phyloP scores from a whole-genome alignment of 1,140 invertebrate species.

The Cataglyphis hispanica region DNA sequence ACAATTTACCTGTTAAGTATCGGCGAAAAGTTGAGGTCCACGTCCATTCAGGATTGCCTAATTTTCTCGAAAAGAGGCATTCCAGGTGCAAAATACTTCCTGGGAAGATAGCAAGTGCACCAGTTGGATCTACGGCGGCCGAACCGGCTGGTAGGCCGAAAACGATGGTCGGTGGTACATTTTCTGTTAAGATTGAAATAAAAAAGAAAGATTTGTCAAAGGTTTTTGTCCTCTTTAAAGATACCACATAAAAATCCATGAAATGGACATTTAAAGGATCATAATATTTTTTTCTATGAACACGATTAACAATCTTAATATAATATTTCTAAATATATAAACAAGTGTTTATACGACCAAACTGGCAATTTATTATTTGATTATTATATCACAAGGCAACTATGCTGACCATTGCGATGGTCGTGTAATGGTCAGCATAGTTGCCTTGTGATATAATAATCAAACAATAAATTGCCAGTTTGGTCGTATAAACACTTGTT shows the following conservation, averaged over 20 bases:
- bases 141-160: conserved; percentile 93
- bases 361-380: too few relatives aligned
- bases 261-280: background rate
- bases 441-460: too few relatives aligned
- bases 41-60: conserved; percentile 95
- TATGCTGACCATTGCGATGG: too few relatives aligned
- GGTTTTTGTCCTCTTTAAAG: background rate
- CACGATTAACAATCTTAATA: too few relatives aligned
- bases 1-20: conserved; percentile 90
- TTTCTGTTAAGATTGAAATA: conserved; percentile 87
- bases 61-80: conserved; percentile 91
- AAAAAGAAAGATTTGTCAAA: conserved; percentile 37
- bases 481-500: too few relatives aligned
- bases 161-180: conserved; percentile 93
- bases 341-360: too few relatives aligned
- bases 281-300: too few relatives aligned
- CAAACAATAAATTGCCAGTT: too few relatives aligned
- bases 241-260: conserved; percentile 69
- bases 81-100: conserved; percentile 94
- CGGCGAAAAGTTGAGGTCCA: conserved; percentile 93
- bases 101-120: conserved; percentile 92
- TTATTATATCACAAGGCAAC: too few relatives aligned
- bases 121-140: conserved; percentile 92
- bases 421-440: too few relatives aligned
- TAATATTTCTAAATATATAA: too few relatives aligned